Conservation (phyloP, 2,888 invertebrate species). For the Phorcus lineatus region DNA sequence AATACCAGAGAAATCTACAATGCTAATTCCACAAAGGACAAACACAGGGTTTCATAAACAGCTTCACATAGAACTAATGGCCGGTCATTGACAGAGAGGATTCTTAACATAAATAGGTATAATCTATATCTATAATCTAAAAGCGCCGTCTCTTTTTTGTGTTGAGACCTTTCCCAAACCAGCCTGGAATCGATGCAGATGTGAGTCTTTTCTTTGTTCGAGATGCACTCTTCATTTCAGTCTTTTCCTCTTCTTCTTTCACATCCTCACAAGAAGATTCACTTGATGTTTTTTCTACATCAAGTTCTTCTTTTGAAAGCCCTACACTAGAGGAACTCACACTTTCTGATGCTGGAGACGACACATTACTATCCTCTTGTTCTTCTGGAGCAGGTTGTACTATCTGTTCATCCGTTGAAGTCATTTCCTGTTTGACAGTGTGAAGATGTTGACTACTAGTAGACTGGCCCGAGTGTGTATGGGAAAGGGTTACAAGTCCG, state of each 20-base stretch:
- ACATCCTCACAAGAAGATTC: not conserved
- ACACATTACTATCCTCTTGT: not conserved
- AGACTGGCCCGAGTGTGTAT: too few species aligned
- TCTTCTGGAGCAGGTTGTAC: not conserved
- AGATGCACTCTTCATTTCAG: slow-evolving; percentile 9
- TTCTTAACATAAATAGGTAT: not conserved
- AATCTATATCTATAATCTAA: not conserved
- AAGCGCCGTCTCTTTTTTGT: slow-evolving; percentile 36
- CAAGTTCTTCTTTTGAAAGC: not conserved
- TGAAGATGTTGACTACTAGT: not conserved
- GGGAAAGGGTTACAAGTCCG: too few species aligned
- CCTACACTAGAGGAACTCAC: not conserved
- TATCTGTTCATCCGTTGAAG: too few species aligned
- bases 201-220: slow-evolving; percentile 43
- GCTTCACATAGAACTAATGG: not conserved
- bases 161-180: slow-evolving; percentile 71
- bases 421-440: not conserved
- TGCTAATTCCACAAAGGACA: not conserved
- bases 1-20: not conserved
- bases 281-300: not conserved
- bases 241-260: slow-evolving; percentile 3
- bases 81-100: not conserved
- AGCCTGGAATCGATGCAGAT: slow-evolving; percentile 61
- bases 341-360: not conserved
- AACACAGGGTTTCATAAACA: not conserved